A percentile compares a stretch with the other conserved stretches of the same genome.
Evolutionary conservation across 2,113 vertebrate genomes (phyloP).

Genomic region (Zosterops lateralis): DNA sequence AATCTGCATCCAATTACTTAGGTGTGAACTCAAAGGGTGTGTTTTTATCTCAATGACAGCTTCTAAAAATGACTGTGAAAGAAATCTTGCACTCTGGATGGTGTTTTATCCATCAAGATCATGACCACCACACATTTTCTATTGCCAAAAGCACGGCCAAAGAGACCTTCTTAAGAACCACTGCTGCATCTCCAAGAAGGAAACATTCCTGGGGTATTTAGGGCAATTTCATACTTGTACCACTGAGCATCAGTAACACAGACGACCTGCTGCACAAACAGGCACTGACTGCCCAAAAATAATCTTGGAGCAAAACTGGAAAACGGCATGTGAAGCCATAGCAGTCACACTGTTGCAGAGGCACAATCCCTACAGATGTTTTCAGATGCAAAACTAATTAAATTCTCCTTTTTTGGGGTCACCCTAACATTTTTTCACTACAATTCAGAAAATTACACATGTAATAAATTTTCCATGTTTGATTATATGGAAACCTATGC

Average conservation of each 20-base stretch:
- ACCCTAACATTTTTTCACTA: neutral
- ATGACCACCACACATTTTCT: neutral
- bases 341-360: fast-evolving
- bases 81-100: neutral
- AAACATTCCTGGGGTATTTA: neutral
- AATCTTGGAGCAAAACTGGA: neutral
- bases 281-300: neutral
- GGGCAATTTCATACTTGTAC: neutral
- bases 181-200: neutral
- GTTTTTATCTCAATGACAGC: neutral
- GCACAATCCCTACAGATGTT: neutral
- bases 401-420: neutral
- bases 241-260: neutral
- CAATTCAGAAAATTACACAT: neutral
- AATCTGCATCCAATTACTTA: neutral
- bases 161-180: neutral
- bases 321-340: neutral
- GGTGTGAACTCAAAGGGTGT: neutral
- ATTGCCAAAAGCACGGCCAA: neutral
- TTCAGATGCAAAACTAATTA: neutral
- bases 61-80: neutral
- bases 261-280: neutral
- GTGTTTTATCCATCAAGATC: neutral
- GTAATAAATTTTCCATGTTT: neutral
- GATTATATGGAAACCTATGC: neutral